Base-by-base conservation (phyloP, 2,888 invertebrate genomes). In the Caradrina clavipalpis region DNA sequence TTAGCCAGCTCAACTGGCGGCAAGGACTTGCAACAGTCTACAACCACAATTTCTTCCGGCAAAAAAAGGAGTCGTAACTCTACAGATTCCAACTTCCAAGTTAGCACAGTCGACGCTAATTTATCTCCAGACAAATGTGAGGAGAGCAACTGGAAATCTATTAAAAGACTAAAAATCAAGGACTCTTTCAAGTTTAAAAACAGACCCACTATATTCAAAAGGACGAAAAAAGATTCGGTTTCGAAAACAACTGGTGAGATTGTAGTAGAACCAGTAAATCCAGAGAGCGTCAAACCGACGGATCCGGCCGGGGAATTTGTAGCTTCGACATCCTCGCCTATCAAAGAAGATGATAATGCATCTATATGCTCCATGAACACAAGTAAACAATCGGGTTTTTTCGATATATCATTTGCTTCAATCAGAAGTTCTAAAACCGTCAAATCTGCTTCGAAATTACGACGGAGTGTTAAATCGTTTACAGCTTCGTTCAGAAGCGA, bases 101-200 rank as follows among this genome's bases (percentile, higher is more conserved):
- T 95, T 15, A 94, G 93, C 79, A 81, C 88, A n/a, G 86, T 94
- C 35, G 94, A 94, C 76, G 90, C 91, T 11, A 93, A 93, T 82
- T 84, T 90, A 47, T 95, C 94, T 8, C 94, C 94, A 3, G 95
- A 95, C 72, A 96, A 96, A 87, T 90, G 93, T 47, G 96, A 96
- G 82, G 96, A 96, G 42, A 94, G 94, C 64, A 91, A 95, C 80
- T 96, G 96, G 96, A 96, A 96, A 83, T 95, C 96, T 2, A 96
- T 96, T 35, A 96, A 96, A 86, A 91, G 95, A 77, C 85, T 96
- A 57, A 96, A 96, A 88, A 96, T 96, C 70, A 96, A 96, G 81
- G 96, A 96, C 83, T 96, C 96, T 0, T 96, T 96, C 83, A 95
- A 96, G 80, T 96, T 96, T 80, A 96, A 96, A 82, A 96, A 93